Base-by-base conservation (phyloP, 1,140 invertebrate species). In the Pogonus chalceus region DNA sequence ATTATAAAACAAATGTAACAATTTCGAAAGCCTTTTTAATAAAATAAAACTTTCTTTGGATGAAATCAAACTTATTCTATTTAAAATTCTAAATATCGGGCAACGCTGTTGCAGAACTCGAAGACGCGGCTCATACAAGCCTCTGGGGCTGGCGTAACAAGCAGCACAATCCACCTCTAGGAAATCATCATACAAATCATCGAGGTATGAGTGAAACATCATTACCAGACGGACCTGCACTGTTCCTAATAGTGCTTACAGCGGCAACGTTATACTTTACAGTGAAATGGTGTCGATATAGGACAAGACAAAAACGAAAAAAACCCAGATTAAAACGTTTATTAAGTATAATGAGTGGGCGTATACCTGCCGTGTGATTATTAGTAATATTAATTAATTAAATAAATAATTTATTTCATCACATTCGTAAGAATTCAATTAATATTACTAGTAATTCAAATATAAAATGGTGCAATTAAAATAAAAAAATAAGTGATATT, bases 91-190 rank as follows among this genome's bases (percentile, higher is more conserved):
- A n/a, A n/a, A n/a, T 4, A 43, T 43, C 37, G 7, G 37, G 37
- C 37, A 43, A 43, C 37, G 18, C 37, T 43, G 37, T 43, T 43
- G 37, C 37, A 43, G 37, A 51, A 51, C 14, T 20, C 10, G 49
- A 51, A 16, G 23, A 31, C 14, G 49, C 16, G 22, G 49, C n/a
- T 2, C 20, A 49, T 18, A 22, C 16, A 31, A 20, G 10, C 4
- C 12, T 65, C 16, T 68, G 66, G 66, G 64, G 64, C 49, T 68
- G 66, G 66, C 55, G 66, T 4, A 65, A 67, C 52, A 65, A 65
- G 35, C 58, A 58, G 22, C 21, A 47, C 1, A 57, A 60, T 18
- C 23, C 50, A 2, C 35, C 2, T 21, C 35, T 20, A 49, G 46
- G 43, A 21, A n/a, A 49, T 26, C 39, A 51, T n/a, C 57, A 65